These are phyloP conservation scores for Drosophila anomalata DNA, from an alignment of 2,888 invertebrate species.

Conservation along the genomic window DNA sequence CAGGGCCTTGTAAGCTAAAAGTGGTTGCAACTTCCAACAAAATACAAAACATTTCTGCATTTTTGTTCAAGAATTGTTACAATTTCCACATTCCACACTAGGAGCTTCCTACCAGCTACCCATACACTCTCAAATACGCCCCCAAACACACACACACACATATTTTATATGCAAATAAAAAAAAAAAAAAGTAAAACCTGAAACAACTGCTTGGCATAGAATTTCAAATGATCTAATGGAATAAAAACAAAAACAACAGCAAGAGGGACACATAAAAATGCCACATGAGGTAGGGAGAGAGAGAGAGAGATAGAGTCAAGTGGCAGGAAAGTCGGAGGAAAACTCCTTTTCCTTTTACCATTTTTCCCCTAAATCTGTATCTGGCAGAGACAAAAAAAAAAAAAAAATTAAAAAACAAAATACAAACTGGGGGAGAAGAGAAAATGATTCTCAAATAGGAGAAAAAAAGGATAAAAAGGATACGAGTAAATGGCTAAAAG, in stretches of 20 bases:
- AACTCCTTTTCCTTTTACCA: slow-evolving; percentile 5
- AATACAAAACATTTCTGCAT: slow-evolving; percentile 45
- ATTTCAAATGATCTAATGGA: slow-evolving; percentile 74
- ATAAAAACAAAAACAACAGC: slow-evolving; percentile 42
- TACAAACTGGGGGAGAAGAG: neutral
- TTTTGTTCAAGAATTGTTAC: slow-evolving; percentile 56
- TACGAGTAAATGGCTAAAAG: slow-evolving; percentile 3
- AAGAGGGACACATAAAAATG: slow-evolving; percentile 39
- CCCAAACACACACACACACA: slow-evolving; percentile 8
- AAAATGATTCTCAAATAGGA: neutral
- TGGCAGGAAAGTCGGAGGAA: slow-evolving; percentile 30
- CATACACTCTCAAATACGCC: neutral
- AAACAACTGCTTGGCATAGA: slow-evolving; percentile 67
- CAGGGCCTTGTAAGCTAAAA: neutral
- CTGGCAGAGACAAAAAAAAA: neutral
- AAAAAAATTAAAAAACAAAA: neutral
- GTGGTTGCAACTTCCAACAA: slow-evolving; percentile 5
- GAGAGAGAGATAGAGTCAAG: slow-evolving; percentile 1
- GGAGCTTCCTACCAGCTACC: slow-evolving; percentile 3
- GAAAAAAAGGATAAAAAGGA: neutral
- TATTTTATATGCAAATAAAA: neutral
- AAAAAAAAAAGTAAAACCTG: slow-evolving; percentile 41
- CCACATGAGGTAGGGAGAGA: slow-evolving; percentile 11
- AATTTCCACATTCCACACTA: slow-evolving; percentile 47
- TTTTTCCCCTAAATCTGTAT: neutral